These are phyloP conservation scores for Melipona quadrifasciata DNA, from an alignment of 1,140 invertebrate genomes.

Conservation along the genomic window DNA sequence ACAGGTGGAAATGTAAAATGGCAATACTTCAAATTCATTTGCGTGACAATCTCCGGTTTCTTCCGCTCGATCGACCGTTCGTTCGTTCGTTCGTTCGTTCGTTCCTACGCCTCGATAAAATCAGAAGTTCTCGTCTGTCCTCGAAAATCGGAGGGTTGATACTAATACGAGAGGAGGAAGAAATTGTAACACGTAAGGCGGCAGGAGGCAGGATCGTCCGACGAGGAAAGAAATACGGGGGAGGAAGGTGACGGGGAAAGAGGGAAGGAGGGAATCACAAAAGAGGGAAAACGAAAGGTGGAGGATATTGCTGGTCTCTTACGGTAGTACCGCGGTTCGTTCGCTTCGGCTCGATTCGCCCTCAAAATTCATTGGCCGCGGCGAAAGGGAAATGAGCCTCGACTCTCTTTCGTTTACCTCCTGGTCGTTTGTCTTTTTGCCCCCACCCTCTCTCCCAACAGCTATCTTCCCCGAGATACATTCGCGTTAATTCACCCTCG, in stretches of 20 bases:
- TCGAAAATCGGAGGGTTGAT: slow-evolving; percentile 19
- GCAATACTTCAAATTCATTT: slow-evolving; percentile 72
- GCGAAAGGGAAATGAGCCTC: slow-evolving; percentile 61
- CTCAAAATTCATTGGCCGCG: slow-evolving; percentile 52
- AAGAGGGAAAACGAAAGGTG: not conserved
- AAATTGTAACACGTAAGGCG: not conserved
- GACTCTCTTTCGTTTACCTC: slow-evolving; percentile 51
- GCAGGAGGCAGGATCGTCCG: not conserved
- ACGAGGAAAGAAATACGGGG: not conserved
- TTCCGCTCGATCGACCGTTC: slow-evolving; percentile 43
- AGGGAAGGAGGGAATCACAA: not conserved
- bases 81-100: not conserved
- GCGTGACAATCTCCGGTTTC: slow-evolving; percentile 68
- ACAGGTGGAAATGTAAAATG: slow-evolving; percentile 67
- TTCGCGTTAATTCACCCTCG: slow-evolving; percentile 10
- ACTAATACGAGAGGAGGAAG: slow-evolving; percentile 16
- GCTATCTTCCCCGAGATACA: slow-evolving; percentile 18
- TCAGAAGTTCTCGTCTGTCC: slow-evolving; percentile 51
- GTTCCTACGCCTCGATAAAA: slow-evolving; percentile 48
- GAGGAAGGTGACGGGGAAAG: not conserved
- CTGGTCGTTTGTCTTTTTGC: slow-evolving; percentile 42
- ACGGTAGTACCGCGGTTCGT: slow-evolving; percentile 41
- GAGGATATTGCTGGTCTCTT: slow-evolving; percentile 4
- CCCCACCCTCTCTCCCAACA: not conserved
- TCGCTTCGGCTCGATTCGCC: slow-evolving; percentile 52